Evolutionary conservation across 2,113 vertebrate species (phyloP).

Genomic region (Leptodactylus fuscus): DNA sequence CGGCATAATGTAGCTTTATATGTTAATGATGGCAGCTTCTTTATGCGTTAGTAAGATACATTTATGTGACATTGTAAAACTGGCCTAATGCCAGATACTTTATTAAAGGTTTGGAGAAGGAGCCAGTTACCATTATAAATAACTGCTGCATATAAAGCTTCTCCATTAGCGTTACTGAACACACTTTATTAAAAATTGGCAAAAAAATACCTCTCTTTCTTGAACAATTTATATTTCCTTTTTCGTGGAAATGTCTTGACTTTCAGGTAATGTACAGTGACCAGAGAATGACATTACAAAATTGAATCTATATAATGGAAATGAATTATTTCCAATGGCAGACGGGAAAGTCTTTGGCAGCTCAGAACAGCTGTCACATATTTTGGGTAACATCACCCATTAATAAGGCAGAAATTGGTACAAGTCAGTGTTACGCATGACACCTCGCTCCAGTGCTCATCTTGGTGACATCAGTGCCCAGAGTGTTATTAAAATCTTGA

Average conservation of each 20-base stretch:
- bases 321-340: not conserved
- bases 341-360: not conserved
- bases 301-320: not conserved
- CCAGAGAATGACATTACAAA: not conserved
- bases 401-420: not conserved
- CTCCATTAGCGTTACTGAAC: not conserved
- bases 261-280: not conserved
- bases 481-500: too few relatives aligned
- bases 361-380: not conserved
- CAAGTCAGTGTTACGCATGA: too few relatives aligned
- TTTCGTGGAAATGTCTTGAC: not conserved
- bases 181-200: not conserved
- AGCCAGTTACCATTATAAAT: not conserved
- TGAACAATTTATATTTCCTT: not conserved
- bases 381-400: not conserved
- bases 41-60: not conserved
- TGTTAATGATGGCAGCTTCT: not conserved
- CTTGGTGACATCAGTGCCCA: too few relatives aligned
- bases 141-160: not conserved
- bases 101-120: not conserved
- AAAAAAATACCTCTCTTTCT: not conserved
- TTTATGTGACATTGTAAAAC: not conserved
- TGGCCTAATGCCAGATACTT: not conserved
- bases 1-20: too few relatives aligned
- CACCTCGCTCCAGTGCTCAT: too few relatives aligned